Evolutionary conservation across 2,888 invertebrate genomes (phyloP).

Genomic region (Teinopalpus imperialis): DNA sequence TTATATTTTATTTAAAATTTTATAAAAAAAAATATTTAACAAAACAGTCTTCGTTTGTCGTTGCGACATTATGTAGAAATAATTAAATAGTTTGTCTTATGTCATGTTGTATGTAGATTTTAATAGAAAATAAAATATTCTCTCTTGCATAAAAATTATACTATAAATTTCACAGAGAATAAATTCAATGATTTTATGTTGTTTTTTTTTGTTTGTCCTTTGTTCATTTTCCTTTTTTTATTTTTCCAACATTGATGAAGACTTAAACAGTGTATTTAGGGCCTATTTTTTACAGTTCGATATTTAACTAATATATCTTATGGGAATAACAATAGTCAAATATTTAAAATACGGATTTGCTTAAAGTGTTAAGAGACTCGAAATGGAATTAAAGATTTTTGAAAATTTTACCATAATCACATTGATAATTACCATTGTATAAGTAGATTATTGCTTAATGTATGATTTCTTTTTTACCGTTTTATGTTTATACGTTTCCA

Average conservation of each 20-base stretch:
- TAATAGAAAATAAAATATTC: slow-evolving; percentile 70
- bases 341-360: slow-evolving; percentile 56
- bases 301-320: slow-evolving; percentile 9
- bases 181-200: slow-evolving; percentile 73
- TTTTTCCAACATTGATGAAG: slow-evolving; percentile 17
- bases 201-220: slow-evolving; percentile 49
- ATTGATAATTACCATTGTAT: slow-evolving; percentile 21
- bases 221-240: slow-evolving; percentile 34
- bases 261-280: slow-evolving; percentile 28
- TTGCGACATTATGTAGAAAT: slow-evolving; percentile 58
- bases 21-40: slow-evolving; percentile 65
- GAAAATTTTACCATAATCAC: slow-evolving; percentile 37
- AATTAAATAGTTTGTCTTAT: slow-evolving; percentile 57
- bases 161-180: slow-evolving; percentile 73
- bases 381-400: slow-evolving; percentile 41
- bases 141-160: slow-evolving; percentile 65
- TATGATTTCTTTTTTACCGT: slow-evolving; percentile 13
- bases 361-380: slow-evolving; percentile 53
- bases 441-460: slow-evolving; percentile 25
- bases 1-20: slow-evolving; percentile 75
- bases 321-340: slow-evolving; percentile 23
- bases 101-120: slow-evolving; percentile 71
- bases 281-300: slow-evolving; percentile 30
- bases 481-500: slow-evolving; percentile 5
- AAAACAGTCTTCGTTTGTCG: slow-evolving; percentile 62